Conservation (phyloP, 2,113 vertebrate species). For the Scortum barcoo region DNA sequence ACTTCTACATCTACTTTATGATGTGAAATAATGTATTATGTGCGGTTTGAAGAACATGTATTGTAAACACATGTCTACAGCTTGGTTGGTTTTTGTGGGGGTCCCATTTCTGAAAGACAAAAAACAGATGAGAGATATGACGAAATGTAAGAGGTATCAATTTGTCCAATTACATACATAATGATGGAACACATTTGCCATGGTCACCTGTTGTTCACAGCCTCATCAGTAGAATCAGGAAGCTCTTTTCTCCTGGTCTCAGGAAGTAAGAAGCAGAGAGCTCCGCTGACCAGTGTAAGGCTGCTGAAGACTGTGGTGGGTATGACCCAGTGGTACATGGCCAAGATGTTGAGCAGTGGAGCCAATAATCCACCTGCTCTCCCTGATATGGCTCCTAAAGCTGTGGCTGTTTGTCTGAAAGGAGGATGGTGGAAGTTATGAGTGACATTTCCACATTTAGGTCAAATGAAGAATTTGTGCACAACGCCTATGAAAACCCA, state of each 20-base stretch:
- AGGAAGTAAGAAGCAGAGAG: conserved; percentile 79
- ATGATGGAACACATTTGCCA: neutral
- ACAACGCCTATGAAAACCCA: conserved; percentile 17
- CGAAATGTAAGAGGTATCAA: neutral
- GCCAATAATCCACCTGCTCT: conserved; percentile 73
- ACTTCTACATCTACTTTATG: neutral
- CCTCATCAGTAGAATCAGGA: conserved; percentile 70
- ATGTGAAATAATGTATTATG: neutral
- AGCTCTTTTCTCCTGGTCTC: conserved; percentile 80
- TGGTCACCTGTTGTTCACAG: conserved; percentile 38
- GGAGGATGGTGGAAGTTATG: neutral
- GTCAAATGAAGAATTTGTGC: neutral
- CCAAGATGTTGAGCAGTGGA: conserved; percentile 80
- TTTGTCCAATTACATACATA: neutral
- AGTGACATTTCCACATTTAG: neutral
- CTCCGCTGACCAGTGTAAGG: conserved; percentile 51
- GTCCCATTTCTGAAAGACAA: conserved; percentile 19
- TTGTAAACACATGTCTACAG: conserved; percentile 10
- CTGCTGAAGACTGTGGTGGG: conserved; percentile 80
- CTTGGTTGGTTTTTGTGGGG: neutral
- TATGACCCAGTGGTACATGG: conserved; percentile 53
- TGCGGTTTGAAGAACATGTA: neutral
- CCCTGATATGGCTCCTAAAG: conserved; percentile 72
- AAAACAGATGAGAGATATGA: neutral
- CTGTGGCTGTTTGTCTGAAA: conserved; percentile 83